These are phyloP conservation scores for Silurus glanis DNA, from an alignment of 2,113 vertebrate species.

Conservation along the genomic window DNA sequence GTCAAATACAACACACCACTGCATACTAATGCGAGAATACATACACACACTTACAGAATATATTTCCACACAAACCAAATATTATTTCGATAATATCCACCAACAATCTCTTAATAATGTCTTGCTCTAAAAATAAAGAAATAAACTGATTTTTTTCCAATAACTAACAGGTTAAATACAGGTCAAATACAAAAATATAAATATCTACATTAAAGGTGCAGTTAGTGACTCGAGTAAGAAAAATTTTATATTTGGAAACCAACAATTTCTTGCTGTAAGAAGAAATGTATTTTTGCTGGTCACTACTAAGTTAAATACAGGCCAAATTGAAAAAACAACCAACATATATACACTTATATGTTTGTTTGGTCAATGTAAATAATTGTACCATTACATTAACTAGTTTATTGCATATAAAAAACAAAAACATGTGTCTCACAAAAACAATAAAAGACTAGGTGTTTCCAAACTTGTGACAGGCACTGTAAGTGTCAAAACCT, in stretches of 20 bases:
- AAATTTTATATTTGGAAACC: not conserved
- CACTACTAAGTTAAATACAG: too few species aligned
- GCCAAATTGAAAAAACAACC: too few species aligned
- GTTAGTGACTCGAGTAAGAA: not conserved
- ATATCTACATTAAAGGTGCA: not conserved
- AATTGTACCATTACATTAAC: too few species aligned
- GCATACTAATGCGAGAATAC: not conserved
- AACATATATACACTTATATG: too few species aligned
- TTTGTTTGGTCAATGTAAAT: too few species aligned
- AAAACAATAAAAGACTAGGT: too few species aligned
- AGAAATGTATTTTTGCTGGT: too few species aligned
- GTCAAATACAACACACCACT: slow-evolving; percentile 30
- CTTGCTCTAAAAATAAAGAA: not conserved
- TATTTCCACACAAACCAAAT: not conserved
- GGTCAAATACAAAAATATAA: not conserved
- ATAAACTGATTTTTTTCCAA: not conserved
- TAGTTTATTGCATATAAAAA: too few species aligned
- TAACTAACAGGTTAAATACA: not conserved
- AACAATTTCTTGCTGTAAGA: too few species aligned
- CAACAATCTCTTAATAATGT: not conserved
- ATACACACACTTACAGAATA: not conserved
- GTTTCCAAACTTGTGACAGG: too few species aligned
- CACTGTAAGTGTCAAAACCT: too few species aligned
- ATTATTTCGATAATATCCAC: not conserved
- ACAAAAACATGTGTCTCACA: too few species aligned